Base-by-base conservation (phyloP, 1,140 invertebrate genomes). In the Chrysopa pallens region DNA sequence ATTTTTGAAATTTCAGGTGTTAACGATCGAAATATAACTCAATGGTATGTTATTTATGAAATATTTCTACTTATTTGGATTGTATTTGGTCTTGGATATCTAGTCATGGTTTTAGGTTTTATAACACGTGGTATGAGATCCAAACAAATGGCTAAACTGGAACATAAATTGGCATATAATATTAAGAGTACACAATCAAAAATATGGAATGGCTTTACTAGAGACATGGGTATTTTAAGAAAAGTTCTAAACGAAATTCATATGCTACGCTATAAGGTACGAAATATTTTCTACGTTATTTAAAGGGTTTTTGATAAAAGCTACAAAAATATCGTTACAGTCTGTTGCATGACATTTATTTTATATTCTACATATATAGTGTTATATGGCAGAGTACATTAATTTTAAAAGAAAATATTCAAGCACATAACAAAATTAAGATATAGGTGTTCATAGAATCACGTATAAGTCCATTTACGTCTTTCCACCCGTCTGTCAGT, bases 91-190 rank as follows among this genome's bases (percentile, higher is more conserved):
- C 64, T 93, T 43, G 88, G 87, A 0, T 93, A 92, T 59, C 71
- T 91, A 37, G 74, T 89, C 11, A 92, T 92, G 87, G 80, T 93
- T 36, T 73, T 92, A 47, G 84, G 82, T 15, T 90, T 89, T 54
- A 86, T 93, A 44, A 78, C 81, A 1, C 63, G 70, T 46, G 76
- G 72, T 8, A 66, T 80, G 64, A 70, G 73, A 43, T 85, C 80
- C 42, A 85, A 87, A 55, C 72, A 74, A 52, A 70, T 89, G 17
- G 67, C 71, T 36, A 67, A 70, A 49, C 61, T 90, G 36, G 83
- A 88, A 55, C 78, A 81, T 47, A 78, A 81, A 54, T 56, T 87
- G 29, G 78, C 75, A 9, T 61, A 70, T 42, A 80, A 82, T 60
- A 63, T 86, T 37, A 81, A 81, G 57, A 70, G 73, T 6, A 86